Evolutionary conservation across 2,888 invertebrate genomes (phyloP), one percentile per base, ranked within the genome.

Genomic region (Hydriomena furcata): DNA sequence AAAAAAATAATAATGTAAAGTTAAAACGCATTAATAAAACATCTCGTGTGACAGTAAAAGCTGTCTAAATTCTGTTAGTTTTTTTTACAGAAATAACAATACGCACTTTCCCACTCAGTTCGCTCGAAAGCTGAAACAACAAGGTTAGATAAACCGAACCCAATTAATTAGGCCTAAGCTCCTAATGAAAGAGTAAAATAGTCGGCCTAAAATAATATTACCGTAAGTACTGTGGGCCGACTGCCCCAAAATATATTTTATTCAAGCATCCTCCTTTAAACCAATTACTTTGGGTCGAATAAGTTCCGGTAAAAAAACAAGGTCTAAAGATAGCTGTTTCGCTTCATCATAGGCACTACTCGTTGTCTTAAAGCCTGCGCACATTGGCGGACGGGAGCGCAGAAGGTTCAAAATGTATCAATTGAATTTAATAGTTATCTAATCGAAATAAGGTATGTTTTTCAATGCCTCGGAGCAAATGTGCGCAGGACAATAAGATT

Each of bases 201-300:
- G 55, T 58, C 56, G 24, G 40, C 63, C 61, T 63, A 58, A 64
- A 62, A 64, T 64, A 63, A 63, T 63, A 63, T 58, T 61, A 52
- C 57, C 52, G 57, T 52, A 46, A 49, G 47, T 17, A 21, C 28
- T 32, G 17, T 12, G 24, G 20, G n/a, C 1, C 12, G 37, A 31
- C 55, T 38, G 48, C 38, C 52, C 44, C 25, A n/a, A 36, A 20
- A 31, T 41, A 62, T 57, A 62, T 60, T 58, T 62, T 58, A 62
- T 61, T 61, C 55, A 61, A 48, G 51, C 47, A 28, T 45, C 43
- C 53, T 50, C 52, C 47, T 43, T 47, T 34, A 17, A 3, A 11
- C 30, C 52, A 43, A 52, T 52, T 52, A 43, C 47, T 30, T 52
- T 20, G 52, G 47, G 47, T 43, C 24, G 32, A 35, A 30, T 47